Percentiles rank a stretch among this genome's conserved stretches.
Evolutionary conservation across 2,888 invertebrate species (phyloP).

Genomic region (Lysandra bellargus): DNA sequence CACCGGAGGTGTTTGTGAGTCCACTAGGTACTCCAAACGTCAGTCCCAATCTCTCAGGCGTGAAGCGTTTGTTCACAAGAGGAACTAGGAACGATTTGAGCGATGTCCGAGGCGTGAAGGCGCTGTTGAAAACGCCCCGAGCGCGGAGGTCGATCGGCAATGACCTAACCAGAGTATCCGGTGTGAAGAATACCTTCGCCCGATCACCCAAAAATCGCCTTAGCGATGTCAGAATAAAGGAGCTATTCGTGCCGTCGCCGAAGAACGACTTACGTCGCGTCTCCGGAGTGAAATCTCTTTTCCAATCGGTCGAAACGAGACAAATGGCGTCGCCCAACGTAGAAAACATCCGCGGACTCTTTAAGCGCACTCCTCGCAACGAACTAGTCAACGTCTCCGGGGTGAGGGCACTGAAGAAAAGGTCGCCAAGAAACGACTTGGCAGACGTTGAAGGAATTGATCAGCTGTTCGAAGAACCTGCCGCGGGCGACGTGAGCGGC

Average conservation of each 20-base stretch:
- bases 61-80: slow-evolving; percentile 54
- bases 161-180: slow-evolving; percentile 63
- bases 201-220: slow-evolving; percentile 59
- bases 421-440: slow-evolving; percentile 59
- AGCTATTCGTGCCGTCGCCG: slow-evolving; percentile 55
- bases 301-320: slow-evolving; percentile 45
- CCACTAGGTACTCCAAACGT: slow-evolving; percentile 55
- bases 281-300: slow-evolving; percentile 50
- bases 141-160: slow-evolving; percentile 56
- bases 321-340: slow-evolving; percentile 63
- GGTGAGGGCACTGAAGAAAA: slow-evolving; percentile 51
- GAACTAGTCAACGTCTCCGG: slow-evolving; percentile 64
- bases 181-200: slow-evolving; percentile 62
- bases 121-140: slow-evolving; percentile 50
- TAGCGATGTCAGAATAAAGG: slow-evolving; percentile 61
- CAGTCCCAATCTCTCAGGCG: slow-evolving; percentile 53
- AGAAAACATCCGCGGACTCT: slow-evolving; percentile 60
- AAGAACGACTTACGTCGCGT: slow-evolving; percentile 54
- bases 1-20: slow-evolving; percentile 63
- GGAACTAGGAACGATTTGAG: slow-evolving; percentile 55
- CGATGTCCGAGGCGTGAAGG: slow-evolving; percentile 53
- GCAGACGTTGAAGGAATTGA: slow-evolving; percentile 59
- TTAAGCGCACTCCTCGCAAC: slow-evolving; percentile 52
- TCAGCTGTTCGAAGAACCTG: slow-evolving; percentile 47
- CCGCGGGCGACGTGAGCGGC: slow-evolving; percentile 58